phyloP scores from a whole-genome alignment of 2,797 vertebrate genomes.

The Anomalospiza imberbis region DNA sequence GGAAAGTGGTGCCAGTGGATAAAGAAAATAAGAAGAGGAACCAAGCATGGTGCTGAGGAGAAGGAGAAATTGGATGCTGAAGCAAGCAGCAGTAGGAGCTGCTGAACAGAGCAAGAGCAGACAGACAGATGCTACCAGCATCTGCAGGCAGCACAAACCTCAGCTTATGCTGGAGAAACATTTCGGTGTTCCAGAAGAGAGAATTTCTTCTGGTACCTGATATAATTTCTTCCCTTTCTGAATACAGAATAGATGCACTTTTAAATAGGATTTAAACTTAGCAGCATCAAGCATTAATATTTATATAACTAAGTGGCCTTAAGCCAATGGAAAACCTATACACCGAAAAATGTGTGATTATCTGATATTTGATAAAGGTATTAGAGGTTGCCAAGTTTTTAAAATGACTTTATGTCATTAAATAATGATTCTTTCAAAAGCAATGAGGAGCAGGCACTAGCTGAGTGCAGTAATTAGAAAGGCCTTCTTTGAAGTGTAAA shows the following conservation, averaged over 20 bases:
- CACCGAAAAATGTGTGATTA: neutral
- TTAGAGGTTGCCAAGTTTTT: conserved; percentile 18
- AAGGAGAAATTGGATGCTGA: neutral
- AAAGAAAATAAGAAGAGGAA: neutral
- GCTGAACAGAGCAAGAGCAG: neutral
- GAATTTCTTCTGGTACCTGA: conserved; percentile 8
- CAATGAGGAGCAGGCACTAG: neutral
- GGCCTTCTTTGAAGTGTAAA: neutral
- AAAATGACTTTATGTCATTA: neutral
- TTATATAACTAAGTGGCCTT: conserved; percentile 35
- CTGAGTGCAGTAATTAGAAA: conserved; percentile 25
- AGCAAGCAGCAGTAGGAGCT: neutral
- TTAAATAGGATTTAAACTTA: conserved; percentile 27
- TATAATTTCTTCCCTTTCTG: neutral
- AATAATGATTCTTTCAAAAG: conserved; percentile 30
- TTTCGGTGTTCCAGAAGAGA: conserved; percentile 22
- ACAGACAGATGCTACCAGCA: neutral
- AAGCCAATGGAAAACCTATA: conserved; percentile 15
- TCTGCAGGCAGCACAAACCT: neutral
- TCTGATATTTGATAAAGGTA: conserved; percentile 41
- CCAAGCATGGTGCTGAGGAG: neutral
- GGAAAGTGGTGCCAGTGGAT: neutral
- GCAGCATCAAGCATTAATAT: conserved; percentile 18
- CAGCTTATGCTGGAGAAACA: neutral
- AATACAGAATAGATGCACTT: conserved; percentile 20